phyloP scores from a whole-genome alignment of 2,113 vertebrate species.

The Corythoichthys intestinalis region DNA sequence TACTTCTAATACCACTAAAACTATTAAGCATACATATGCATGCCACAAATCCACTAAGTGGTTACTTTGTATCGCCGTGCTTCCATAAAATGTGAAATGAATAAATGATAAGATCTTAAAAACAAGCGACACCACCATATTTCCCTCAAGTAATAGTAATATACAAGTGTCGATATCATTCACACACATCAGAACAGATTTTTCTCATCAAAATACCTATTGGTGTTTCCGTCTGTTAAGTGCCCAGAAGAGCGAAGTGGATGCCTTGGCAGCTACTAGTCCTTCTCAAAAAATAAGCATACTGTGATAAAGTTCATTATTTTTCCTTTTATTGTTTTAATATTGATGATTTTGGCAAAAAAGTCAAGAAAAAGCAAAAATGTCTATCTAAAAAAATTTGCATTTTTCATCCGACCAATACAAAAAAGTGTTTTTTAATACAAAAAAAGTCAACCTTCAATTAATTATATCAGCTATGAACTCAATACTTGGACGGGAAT shows the following conservation, averaged over 20 bases:
- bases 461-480: no score
- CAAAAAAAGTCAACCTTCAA: no score
- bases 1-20: background rate
- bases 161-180: conserved; percentile 7
- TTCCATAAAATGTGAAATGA: background rate
- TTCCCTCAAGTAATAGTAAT: background rate
- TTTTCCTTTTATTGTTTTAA: no score
- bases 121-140: background rate
- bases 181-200: conserved; percentile 14
- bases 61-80: background rate
- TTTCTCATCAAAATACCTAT: conserved; percentile 17
- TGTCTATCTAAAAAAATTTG: no score
- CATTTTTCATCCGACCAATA: no score
- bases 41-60: background rate
- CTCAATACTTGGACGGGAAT: no score
- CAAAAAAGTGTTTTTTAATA: no score
- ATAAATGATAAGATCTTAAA: background rate
- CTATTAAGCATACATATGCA: background rate
- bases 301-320: no score
- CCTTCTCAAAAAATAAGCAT: no score
- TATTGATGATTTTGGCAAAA: no score
- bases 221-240: conserved; percentile 34
- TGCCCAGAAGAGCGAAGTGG: conserved; percentile 18
- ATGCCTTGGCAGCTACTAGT: conserved; percentile 14
- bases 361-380: no score